phyloP scores from a whole-genome alignment of 2,113 vertebrate species.

The Manacus vitellinus region DNA sequence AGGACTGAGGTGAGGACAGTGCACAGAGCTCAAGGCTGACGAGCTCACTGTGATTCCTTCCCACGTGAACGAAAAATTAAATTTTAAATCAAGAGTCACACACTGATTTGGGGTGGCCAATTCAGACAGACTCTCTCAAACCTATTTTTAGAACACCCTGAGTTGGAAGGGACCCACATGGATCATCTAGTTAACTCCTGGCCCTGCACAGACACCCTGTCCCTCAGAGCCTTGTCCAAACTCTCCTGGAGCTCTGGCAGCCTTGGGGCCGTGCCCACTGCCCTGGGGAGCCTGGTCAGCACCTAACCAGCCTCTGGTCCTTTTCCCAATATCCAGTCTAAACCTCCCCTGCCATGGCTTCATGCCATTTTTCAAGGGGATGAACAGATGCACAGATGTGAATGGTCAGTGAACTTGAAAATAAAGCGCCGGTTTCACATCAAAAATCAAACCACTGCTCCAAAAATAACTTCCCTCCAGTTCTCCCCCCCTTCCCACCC shows the following conservation, averaged over 20 bases:
- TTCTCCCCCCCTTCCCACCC: background rate
- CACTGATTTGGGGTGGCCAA: background rate
- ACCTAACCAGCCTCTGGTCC: background rate
- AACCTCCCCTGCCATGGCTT: fast-evolving
- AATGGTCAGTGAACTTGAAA: background rate
- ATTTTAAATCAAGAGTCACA: background rate
- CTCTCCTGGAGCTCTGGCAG: background rate
- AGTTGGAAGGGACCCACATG: background rate
- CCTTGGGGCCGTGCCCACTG: background rate
- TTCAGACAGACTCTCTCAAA: background rate
- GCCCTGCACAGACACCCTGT: background rate
- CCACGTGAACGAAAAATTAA: background rate
- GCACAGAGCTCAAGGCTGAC: background rate
- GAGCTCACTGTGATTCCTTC: background rate
- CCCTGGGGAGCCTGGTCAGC: background rate
- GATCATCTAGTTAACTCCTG: fast-evolving
- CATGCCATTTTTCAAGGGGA: background rate
- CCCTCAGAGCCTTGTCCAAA: background rate
- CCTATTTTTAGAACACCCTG: background rate
- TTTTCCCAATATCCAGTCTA: fast-evolving
- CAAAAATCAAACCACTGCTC: background rate
- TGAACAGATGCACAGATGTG: background rate
- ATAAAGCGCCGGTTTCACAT: background rate
- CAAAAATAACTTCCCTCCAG: background rate
- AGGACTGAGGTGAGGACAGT: background rate